Percentiles rank a stretch among this genome's conserved stretches.
These are phyloP conservation scores for Rhodophaea formosa DNA, from an alignment of 2,888 invertebrate species.

Conservation along the genomic window DNA sequence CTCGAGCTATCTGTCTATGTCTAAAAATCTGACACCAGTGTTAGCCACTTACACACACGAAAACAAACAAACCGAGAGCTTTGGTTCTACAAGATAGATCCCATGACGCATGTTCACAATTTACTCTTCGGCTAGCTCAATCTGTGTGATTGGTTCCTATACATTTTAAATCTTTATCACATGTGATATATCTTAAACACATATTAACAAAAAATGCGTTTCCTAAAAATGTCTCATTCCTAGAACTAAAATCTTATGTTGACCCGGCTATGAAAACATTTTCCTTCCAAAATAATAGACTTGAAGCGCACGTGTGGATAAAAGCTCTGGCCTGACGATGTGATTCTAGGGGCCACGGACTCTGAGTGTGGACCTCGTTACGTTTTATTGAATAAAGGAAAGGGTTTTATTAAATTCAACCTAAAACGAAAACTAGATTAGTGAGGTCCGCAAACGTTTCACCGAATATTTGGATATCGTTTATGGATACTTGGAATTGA, in stretches of 20 bases:
- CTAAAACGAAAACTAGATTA: conserved; percentile 48
- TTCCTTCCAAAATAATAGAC: not conserved
- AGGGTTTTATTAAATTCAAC: conserved; percentile 52
- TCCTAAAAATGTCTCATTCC: not conserved
- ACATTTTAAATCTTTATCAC: no score
- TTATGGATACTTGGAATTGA: not conserved
- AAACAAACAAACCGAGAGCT: no score
- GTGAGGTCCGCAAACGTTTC: conserved; percentile 34
- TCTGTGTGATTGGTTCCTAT: no score
- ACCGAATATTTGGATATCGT: conserved; percentile 21
- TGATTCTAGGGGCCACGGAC: conserved; percentile 38
- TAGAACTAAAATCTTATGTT: not conserved
- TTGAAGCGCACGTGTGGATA: conserved; percentile 19
- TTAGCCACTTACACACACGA: no score
- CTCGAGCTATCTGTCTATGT: no score
- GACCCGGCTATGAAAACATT: conserved; percentile 7
- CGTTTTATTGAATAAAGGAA: conserved; percentile 54
- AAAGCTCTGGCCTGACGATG: conserved; percentile 26
- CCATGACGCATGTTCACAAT: no score
- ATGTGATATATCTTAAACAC: no score
- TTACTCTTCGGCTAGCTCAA: no score
- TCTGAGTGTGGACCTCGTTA: conserved; percentile 43
- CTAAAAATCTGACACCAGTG: no score
- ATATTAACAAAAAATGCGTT: no score
- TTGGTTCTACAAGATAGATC: no score